Conservation (phyloP, 2,888 invertebrate genomes). For the Troilus luridus region DNA sequence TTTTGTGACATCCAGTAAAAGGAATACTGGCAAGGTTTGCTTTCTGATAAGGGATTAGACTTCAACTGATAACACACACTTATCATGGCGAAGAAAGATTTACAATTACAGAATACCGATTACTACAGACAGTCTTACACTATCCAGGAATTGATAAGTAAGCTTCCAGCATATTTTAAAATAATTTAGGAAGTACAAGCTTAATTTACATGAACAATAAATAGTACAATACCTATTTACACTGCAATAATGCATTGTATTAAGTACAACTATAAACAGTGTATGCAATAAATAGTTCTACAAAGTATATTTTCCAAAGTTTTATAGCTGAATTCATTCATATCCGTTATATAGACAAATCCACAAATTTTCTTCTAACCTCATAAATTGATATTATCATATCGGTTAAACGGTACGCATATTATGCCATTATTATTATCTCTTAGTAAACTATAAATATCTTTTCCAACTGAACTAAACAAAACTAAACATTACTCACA, state of each 20-base stretch:
- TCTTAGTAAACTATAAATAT: background rate
- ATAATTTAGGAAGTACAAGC: background rate
- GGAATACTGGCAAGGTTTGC: conserved; percentile 46
- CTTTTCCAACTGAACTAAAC: background rate
- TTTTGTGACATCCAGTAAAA: conserved; percentile 40
- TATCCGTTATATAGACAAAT: background rate
- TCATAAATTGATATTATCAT: background rate
- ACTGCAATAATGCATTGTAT: too few relatives aligned
- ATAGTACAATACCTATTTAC: background rate
- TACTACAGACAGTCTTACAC: background rate
- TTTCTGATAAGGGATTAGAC: conserved; percentile 48
- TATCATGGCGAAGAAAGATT: conserved; percentile 48
- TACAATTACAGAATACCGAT: background rate
- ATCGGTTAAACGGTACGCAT: background rate
- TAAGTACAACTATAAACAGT: background rate
- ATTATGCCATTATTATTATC: background rate
- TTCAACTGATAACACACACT: conserved; percentile 50
- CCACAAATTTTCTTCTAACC: background rate
- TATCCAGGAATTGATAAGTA: background rate
- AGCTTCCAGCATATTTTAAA: background rate
- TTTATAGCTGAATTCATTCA: background rate
- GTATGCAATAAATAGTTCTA: background rate
- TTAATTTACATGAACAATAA: background rate
- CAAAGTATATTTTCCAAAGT: background rate
- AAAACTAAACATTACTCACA: background rate